Evolutionary conservation across 1,140 invertebrate species (phyloP), one percentile per base, ranked within the genome.

Genomic region (Rhynchophorus ferrugineus): DNA sequence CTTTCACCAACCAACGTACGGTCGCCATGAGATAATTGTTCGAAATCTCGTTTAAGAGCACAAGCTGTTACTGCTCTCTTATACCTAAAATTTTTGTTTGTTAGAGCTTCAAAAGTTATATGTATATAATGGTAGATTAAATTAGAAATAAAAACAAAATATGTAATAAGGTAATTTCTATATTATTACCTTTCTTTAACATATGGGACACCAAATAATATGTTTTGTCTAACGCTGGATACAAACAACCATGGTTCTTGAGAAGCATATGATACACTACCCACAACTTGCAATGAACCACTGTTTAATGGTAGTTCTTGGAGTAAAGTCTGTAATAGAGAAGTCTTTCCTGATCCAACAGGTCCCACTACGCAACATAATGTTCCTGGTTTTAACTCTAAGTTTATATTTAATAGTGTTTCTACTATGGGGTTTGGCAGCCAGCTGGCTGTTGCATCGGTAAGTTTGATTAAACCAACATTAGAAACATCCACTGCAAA

Each of bases 341-440:
- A 86, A 56, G 81, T 85, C 81, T 89, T 91, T 60, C 88, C 88
- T 43, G 83, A 73, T 24, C 87, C 87, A 18, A 91, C 86, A 29
- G 82, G 72, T 36, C 89, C 89, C 22, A 89, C 81, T 1, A 92
- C 68, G 8, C 82, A 83, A 37, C 83, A 68, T 29, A 90, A 74
- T 13, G 86, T 75, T 3, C 84, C 83, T 3, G 76, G 69, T 53
- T 72, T 67, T 1, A 82, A 73, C 2, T 70, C 71, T 9, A 86
- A 58, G 35, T 71, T 76, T 11, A 89, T 74, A 50, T 85, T 75
- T 38, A 74, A 73, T n/a, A 85, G 63, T 0, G 79, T 81, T 50
- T 77, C 69, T 2, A 76, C 73, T 19, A 79, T 82, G 5, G 73
- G 70, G 52, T 75, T 73, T 1, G 74, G 68, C 19, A 68, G 63